Evolutionary conservation across 53 echinoderm and acorn worm species (phyloP).

Genomic region (Apostichopus leukothele): DNA sequence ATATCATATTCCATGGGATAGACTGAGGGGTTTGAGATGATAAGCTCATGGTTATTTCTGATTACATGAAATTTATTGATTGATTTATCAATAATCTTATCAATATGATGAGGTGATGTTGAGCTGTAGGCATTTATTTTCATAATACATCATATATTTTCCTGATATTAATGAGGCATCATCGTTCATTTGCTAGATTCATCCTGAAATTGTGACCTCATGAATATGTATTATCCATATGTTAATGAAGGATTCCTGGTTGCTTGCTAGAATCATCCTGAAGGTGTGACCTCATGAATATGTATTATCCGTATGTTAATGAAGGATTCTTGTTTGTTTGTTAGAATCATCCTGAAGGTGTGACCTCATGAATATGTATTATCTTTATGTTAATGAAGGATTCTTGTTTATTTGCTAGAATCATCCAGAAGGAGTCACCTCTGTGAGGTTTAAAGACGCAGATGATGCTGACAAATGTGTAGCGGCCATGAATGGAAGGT

Average conservation of each 20-base stretch:
- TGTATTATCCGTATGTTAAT: not conserved
- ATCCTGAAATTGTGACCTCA: constrained; percentile 94
- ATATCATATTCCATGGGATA: not conserved
- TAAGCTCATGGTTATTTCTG: not conserved
- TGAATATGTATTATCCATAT: not conserved
- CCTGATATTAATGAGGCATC: not conserved
- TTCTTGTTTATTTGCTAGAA: constrained; percentile 48
- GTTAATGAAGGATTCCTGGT: not conserved
- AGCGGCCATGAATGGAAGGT: constrained; percentile 86
- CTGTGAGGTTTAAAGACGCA: constrained; percentile 85
- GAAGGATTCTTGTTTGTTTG: not conserved
- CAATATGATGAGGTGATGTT: no score
- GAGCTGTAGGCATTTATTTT: no score
- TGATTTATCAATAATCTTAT: no score
- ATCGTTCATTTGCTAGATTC: constrained; percentile 51
- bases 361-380: constrained; percentile 55
- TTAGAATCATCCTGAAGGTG: constrained; percentile 95
- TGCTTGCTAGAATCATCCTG: constrained; percentile 77
- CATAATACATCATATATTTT: not conserved
- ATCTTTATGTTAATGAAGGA: not conserved
- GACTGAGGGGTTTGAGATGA: not conserved
- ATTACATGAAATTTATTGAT: not conserved
- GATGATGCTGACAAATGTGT: constrained; percentile 88
- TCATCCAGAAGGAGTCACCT: constrained; percentile 95
- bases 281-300: constrained; percentile 75